Evolutionary conservation across 2,113 vertebrate species (phyloP).

Genomic region (Pantherophis guttatus): DNA sequence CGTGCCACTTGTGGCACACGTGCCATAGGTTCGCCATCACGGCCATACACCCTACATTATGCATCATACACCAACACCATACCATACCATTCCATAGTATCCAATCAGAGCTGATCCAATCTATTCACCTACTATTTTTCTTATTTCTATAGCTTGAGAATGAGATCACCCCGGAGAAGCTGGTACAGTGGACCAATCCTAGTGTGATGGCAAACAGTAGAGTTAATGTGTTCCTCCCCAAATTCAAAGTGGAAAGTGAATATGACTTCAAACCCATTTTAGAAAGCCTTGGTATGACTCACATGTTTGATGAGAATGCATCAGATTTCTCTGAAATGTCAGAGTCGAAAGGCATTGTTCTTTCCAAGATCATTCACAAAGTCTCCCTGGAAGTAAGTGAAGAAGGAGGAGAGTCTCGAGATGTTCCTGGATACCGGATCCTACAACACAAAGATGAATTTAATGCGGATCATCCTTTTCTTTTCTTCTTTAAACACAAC

Average conservation of each 20-base stretch:
- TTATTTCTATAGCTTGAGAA: slow-evolving; percentile 71
- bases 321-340: slow-evolving; percentile 80
- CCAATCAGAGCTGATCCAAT: neutral
- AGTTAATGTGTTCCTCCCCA: slow-evolving; percentile 79
- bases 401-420: slow-evolving; percentile 72
- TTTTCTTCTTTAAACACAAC: slow-evolving; percentile 77
- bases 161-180: slow-evolving; percentile 66
- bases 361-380: slow-evolving; percentile 73
- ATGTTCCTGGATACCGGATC: slow-evolving; percentile 74
- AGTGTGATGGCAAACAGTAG: slow-evolving; percentile 78
- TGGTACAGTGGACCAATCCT: slow-evolving; percentile 76
- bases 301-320: slow-evolving; percentile 61
- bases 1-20: too few species aligned
- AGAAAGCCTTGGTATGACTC: slow-evolving; percentile 72
- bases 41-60: too few species aligned
- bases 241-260: slow-evolving; percentile 71
- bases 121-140: slow-evolving; percentile 14
- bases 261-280: slow-evolving; percentile 69
- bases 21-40: too few species aligned
- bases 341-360: slow-evolving; percentile 70
- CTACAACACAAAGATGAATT: slow-evolving; percentile 79
- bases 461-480: slow-evolving; percentile 74
- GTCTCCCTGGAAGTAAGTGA: slow-evolving; percentile 73
- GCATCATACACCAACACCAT: too few species aligned
- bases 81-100: neutral